Conservation (phyloP, 2,113 vertebrate genomes). For the Penelope pileata region DNA sequence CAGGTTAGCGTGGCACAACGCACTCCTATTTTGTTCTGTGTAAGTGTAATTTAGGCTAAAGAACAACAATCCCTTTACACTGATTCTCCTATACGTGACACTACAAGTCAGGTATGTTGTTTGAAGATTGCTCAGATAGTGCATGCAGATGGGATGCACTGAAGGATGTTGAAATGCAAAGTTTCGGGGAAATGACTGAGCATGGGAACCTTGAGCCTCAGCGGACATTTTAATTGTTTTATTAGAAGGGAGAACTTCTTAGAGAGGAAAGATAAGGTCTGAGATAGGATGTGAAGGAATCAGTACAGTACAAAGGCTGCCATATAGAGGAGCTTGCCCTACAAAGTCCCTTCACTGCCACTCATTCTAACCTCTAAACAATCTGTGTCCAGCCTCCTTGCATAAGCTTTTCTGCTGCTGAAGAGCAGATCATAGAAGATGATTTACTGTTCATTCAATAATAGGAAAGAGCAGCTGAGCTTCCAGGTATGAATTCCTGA, state of each 20-base stretch:
- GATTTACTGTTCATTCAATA: not conserved
- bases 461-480: not conserved
- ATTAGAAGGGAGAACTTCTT: not conserved
- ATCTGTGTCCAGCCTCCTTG: not conserved
- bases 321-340: not conserved
- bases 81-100: not conserved
- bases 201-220: not conserved
- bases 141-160: not conserved
- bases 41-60: not conserved
- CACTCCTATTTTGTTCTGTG: not conserved
- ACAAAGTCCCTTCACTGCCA: rapidly evolving
- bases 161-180: not conserved
- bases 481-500: not conserved
- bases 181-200: not conserved
- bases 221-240: not conserved
- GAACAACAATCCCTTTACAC: not conserved
- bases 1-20: not conserved
- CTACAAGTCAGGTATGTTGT: not conserved
- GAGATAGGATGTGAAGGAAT: not conserved
- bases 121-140: not conserved
- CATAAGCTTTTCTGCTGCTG: not conserved
- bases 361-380: not conserved
- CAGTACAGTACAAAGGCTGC: not conserved
- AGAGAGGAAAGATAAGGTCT: not conserved
- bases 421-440: not conserved